Evolutionary conservation across 1,140 invertebrate genomes (phyloP), one percentile per base, ranked within the genome.

Genomic region (Ephestia elutella): DNA sequence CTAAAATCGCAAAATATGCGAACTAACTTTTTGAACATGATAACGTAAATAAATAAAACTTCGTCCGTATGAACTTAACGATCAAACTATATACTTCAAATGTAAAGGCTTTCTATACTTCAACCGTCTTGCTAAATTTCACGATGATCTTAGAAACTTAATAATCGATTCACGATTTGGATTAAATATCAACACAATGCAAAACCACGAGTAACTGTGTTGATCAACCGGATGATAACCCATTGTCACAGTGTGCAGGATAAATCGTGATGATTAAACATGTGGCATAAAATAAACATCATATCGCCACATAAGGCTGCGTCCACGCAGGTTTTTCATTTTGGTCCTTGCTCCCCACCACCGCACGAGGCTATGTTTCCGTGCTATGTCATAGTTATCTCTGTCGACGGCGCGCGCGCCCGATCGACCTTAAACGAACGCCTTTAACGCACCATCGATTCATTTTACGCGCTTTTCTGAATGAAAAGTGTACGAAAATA

Each of bases 381-480:
- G 72, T 66, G 66, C 72, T 65, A 56, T 75, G 74, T 73, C 72
- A 77, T 72, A 78, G 51, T 74, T 70, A 68, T 76, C 71, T 61
- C 71, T 59, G 66, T 66, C 66, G 62, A 73, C 72, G 70, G 61
- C 78, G 78, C 82, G 73, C 72, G 73, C 70, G 68, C 70, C 64
- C 68, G 59, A 72, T 75, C 67, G 70, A 80, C 73, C 66, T 68
- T 61, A 68, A 66, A 25, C 21, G 21, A 25, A 68, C 32, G 32
- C 32, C 32, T 38, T 38, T 11, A 38, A 67, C n/a, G 71, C 63
- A 68, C 68, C 74, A 44, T 44, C 75, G 70, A 80, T 75, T 65
- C 67, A 72, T 76, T 76, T 71, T 70, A 66, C 72, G 57, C 54
- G 72, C 80, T 82, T 85, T 82, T 80, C 77, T 79, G 56, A 81